These are phyloP conservation scores for Carapus acus DNA, from an alignment of 2,797 vertebrate genomes.

Conservation along the genomic window DNA sequence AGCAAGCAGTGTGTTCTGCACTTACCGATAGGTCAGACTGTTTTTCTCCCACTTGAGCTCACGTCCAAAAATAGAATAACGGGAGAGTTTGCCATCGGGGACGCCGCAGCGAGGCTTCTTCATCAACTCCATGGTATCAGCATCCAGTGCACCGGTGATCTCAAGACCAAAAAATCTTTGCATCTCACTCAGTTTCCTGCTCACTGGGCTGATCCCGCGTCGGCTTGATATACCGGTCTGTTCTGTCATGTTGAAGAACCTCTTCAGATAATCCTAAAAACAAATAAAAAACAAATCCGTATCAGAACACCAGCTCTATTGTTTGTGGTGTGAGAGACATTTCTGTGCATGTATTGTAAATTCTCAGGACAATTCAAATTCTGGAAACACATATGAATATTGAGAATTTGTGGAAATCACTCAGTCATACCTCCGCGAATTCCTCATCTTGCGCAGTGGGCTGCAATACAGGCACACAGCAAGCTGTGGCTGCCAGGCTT, in stretches of 20 bases:
- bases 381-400: too few relatives aligned
- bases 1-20: background rate
- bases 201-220: slow-evolving; percentile 15
- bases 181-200: slow-evolving; percentile 51
- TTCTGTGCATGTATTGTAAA: too few relatives aligned
- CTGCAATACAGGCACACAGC: slow-evolving; percentile 44
- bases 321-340: too few relatives aligned
- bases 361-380: too few relatives aligned
- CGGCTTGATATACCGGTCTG: background rate
- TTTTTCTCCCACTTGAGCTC: slow-evolving; percentile 72
- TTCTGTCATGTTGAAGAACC: slow-evolving; percentile 73
- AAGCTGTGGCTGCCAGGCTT: slow-evolving; percentile 45
- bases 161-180: slow-evolving; percentile 61
- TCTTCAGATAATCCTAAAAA: slow-evolving; percentile 78
- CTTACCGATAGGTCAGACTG: slow-evolving; percentile 87
- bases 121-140: slow-evolving; percentile 79
- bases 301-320: too few relatives aligned
- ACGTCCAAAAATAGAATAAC: slow-evolving; percentile 66
- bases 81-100: slow-evolving; percentile 65
- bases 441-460: slow-evolving; percentile 35
- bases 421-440: slow-evolving; percentile 60
- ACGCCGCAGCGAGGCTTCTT: slow-evolving; percentile 86
- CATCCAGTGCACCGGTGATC: slow-evolving; percentile 77
- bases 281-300: background rate
- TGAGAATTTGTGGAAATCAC: background rate